phyloP scores from a whole-genome alignment of 2,113 vertebrate species.

The Mellivora capensis region DNA sequence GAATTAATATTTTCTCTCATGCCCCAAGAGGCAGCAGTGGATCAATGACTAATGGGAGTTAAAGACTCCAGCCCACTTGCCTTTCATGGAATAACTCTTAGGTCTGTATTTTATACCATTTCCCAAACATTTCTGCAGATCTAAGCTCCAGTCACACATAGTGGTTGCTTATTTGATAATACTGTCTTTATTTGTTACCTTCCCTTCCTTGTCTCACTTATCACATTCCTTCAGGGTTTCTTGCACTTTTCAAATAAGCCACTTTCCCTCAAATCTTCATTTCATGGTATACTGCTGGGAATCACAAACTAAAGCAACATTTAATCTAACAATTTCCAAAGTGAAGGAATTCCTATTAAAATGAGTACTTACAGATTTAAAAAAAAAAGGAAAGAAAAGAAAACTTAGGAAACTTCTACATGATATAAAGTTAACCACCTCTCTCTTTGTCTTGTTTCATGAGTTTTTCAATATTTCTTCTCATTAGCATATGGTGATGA shows the following conservation, averaged over 20 bases:
- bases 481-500: background rate
- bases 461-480: background rate
- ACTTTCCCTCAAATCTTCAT: background rate
- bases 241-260: background rate
- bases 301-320: background rate
- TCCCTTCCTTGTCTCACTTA: background rate
- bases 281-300: background rate
- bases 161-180: background rate
- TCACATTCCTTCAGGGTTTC: background rate
- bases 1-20: background rate
- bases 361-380: background rate
- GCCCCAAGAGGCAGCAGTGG: background rate
- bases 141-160: background rate
- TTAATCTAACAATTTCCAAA: background rate
- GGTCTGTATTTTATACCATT: background rate
- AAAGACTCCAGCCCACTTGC: background rate
- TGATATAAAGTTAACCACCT: background rate
- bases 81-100: background rate
- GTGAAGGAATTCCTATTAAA: background rate
- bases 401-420: background rate
- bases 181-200: background rate
- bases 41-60: background rate
- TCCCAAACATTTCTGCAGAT: background rate
- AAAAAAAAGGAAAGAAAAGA: background rate
- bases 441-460: background rate